These are phyloP conservation scores for Syrrhaptes paradoxus DNA, from an alignment of 2,113 vertebrate genomes.

Conservation along the genomic window DNA sequence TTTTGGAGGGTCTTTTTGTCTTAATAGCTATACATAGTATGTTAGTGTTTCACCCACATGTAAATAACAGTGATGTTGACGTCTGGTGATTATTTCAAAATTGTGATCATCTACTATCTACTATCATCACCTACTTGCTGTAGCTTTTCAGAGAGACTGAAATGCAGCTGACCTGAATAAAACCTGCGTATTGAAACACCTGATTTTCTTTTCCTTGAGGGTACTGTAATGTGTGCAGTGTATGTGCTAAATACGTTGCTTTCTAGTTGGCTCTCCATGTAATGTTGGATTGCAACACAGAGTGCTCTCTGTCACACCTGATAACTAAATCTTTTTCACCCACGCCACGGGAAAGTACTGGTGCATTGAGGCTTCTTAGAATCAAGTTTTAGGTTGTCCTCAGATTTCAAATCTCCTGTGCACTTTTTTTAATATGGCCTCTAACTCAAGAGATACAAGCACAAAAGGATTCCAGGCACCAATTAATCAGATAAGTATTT, in stretches of 20 bases:
- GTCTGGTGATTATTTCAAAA: not conserved
- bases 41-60: not conserved
- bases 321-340: slow-evolving; percentile 54
- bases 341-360: slow-evolving; percentile 32
- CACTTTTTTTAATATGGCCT: slow-evolving; percentile 52
- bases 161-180: slow-evolving; percentile 40
- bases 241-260: slow-evolving; percentile 48
- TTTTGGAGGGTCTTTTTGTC: not conserved
- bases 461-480: slow-evolving; percentile 72
- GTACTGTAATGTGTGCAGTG: slow-evolving; percentile 26
- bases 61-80: not conserved
- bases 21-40: not conserved
- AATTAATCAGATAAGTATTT: slow-evolving; percentile 74
- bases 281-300: slow-evolving; percentile 43
- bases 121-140: not conserved
- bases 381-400: slow-evolving; percentile 62
- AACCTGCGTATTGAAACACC: not conserved
- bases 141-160: slow-evolving; percentile 30
- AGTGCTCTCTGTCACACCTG: slow-evolving; percentile 47
- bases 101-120: not conserved
- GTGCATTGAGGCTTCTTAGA: slow-evolving; percentile 52
- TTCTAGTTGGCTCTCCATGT: slow-evolving; percentile 36
- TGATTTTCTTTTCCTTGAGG: slow-evolving; percentile 35
- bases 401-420: slow-evolving; percentile 61
- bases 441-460: slow-evolving; percentile 71